A percentile compares a stretch with the other conserved stretches of the same genome.
Conservation (phyloP, 2,797 vertebrate genomes). For the Rhadinocentrus ornatus region DNA sequence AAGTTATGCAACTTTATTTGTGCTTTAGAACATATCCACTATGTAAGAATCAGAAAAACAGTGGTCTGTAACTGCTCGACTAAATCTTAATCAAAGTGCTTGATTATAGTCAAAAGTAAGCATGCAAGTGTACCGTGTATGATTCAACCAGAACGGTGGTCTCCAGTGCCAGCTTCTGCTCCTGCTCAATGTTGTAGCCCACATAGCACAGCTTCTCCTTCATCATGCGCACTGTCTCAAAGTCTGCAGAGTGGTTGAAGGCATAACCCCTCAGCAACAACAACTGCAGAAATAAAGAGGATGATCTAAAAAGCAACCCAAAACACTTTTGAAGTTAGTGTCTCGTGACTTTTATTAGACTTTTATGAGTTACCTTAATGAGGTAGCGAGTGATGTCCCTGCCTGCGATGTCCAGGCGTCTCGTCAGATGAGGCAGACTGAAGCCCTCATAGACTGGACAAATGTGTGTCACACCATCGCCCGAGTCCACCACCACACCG, state of each 20-base stretch:
- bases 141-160: conserved; percentile 88
- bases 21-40: not conserved
- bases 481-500: conserved; percentile 86
- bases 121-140: conserved; percentile 74
- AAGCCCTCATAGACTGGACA: conserved; percentile 88
- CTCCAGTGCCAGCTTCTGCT: conserved; percentile 86
- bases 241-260: conserved; percentile 89
- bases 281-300: conserved; percentile 65
- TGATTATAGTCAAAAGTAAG: not conserved
- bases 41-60: too few relatives aligned
- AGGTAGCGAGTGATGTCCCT: conserved; percentile 89
- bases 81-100: not conserved
- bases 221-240: conserved; percentile 88
- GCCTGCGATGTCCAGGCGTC: conserved; percentile 86
- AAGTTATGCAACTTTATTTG: not conserved
- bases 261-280: conserved; percentile 86
- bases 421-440: conserved; percentile 85
- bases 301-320: not conserved
- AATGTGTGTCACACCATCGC: conserved; percentile 87
- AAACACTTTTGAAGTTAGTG: not conserved
- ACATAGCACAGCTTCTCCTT: conserved; percentile 89
- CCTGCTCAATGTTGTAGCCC: conserved; percentile 89
- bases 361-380: conserved; percentile 85
- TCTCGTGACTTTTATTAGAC: not conserved
- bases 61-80: not conserved